Evolutionary conservation across 2,888 invertebrate genomes (phyloP), one percentile per base, ranked within the genome.

Genomic region (Artemia sp.): DNA sequence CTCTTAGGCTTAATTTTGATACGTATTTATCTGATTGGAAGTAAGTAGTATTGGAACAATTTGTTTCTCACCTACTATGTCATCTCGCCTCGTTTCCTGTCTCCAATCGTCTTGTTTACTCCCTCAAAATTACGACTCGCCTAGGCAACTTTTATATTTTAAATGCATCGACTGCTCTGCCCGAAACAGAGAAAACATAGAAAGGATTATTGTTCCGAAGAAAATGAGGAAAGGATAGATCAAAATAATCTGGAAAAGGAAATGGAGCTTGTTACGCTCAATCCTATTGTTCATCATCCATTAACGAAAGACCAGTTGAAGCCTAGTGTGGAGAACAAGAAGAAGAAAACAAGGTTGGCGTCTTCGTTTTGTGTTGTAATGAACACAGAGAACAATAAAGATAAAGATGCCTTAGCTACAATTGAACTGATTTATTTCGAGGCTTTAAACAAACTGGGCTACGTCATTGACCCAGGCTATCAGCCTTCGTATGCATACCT

Each of bases 71-170:
- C 51, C 12, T 19, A 11, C 12, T 24, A 12, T 51, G 24, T 6
- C 68, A 68, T 10, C 52, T 68, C 19, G 12, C 38, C 19, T n/a
- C 12, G 1, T 68, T 68, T 11, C 68, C 68, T 64, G 8, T 51
- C 51, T 12, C 14, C 12, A 68, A 68, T 51, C 8, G 12, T 1
- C 24, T 68, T 11, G 12, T 68, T 38, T 14, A 68, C 8, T 51
- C 38, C 12, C 51, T 68, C 1, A 51, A 68, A 12, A 68, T 68
- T 68, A 51, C 68, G 14, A 50, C 68, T 51, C 24, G 68, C 14
- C 51, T 50, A 12, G 68, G 68, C n/a, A n/a, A 19, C n/a, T 68
- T 68, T 51, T 68, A 68, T 2, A n/a, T 68, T 12, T 12, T 68
- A 14, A 38, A 68, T 19, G 68, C n/a, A 12, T 14, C 14, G 12